Conservation (phyloP, 2,888 invertebrate genomes). For the Megalurothrips usitatus region DNA sequence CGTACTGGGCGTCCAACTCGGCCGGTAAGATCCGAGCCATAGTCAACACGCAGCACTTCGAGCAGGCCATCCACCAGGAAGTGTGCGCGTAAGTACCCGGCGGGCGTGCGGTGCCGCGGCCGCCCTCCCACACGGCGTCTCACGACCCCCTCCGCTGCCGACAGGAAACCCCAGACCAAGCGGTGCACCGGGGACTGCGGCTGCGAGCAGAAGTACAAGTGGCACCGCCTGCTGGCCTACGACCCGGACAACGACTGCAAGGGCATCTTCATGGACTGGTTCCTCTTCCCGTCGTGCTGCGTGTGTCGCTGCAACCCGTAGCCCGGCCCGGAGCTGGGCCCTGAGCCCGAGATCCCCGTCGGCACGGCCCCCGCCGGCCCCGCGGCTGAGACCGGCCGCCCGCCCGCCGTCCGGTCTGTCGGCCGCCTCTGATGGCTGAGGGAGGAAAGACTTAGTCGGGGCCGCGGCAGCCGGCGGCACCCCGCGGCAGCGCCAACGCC, state of each 20-base stretch:
- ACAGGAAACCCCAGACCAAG: slow-evolving; percentile 71
- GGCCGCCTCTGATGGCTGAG: not conserved
- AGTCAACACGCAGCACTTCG: slow-evolving; percentile 91
- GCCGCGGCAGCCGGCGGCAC: not conserved
- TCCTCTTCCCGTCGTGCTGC: slow-evolving; percentile 88
- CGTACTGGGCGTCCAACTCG: slow-evolving; percentile 91
- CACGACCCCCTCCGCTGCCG: slow-evolving; percentile 36
- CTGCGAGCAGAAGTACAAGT: slow-evolving; percentile 84
- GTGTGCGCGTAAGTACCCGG: slow-evolving; percentile 80
- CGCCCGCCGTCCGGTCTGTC: not conserved
- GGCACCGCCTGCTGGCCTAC: slow-evolving; percentile 82
- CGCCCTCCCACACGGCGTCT: not conserved
- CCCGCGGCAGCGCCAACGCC: not conserved
- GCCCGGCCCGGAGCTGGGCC: not conserved
- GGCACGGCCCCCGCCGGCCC: not conserved
- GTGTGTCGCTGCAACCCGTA: slow-evolving; percentile 64
- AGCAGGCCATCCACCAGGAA: slow-evolving; percentile 92
- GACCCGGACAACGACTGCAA: slow-evolving; percentile 90
- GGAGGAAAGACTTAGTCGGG: not conserved
- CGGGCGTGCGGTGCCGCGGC: not conserved
- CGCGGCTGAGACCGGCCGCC: not conserved
- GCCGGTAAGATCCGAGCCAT: slow-evolving; percentile 87
- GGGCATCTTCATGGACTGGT: slow-evolving; percentile 93
- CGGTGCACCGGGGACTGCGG: slow-evolving; percentile 81
- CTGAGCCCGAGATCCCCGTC: not conserved